Percentiles rank a stretch among this genome's conserved stretches.
These are phyloP conservation scores for Pomacea canaliculata DNA, from an alignment of 2,888 invertebrate species.

Conservation along the genomic window DNA sequence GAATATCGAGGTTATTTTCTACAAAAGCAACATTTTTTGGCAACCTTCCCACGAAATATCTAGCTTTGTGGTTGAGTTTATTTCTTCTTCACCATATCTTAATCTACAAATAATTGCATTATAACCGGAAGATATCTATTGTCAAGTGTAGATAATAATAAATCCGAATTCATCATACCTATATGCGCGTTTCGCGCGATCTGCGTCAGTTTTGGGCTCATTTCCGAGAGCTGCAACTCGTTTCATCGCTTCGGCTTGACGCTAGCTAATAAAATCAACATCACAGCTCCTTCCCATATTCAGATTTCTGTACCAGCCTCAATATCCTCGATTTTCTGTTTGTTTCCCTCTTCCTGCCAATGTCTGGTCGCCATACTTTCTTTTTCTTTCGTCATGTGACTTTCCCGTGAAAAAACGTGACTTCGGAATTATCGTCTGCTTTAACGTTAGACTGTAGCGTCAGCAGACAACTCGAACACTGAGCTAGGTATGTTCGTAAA, in stretches of 20 bases:
- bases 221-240: conserved; percentile 46
- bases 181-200: conserved; percentile 62
- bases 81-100: neutral
- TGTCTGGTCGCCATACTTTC: conserved; percentile 22
- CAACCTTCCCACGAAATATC: no score
- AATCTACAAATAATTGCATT: no score
- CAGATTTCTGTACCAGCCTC: conserved; percentile 2
- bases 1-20: no score
- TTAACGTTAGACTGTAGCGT: no score
- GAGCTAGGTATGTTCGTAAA: no score
- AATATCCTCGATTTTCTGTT: conserved; percentile 14
- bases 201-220: conserved; percentile 58
- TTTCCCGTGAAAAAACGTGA: conserved; percentile 12
- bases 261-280: conserved; percentile 26
- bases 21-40: no score
- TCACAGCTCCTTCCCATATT: conserved; percentile 10
- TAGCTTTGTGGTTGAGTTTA: no score
- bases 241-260: conserved; percentile 48
- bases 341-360: conserved; percentile 23
- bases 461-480: no score
- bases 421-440: conserved; percentile 14
- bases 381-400: conserved; percentile 18
- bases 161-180: conserved; percentile 39
- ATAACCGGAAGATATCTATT: no score
- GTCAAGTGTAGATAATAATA: neutral